Evolutionary conservation across 2,888 invertebrate species (phyloP), one percentile per base, ranked within the genome.

Genomic region (Allygus modestus): DNA sequence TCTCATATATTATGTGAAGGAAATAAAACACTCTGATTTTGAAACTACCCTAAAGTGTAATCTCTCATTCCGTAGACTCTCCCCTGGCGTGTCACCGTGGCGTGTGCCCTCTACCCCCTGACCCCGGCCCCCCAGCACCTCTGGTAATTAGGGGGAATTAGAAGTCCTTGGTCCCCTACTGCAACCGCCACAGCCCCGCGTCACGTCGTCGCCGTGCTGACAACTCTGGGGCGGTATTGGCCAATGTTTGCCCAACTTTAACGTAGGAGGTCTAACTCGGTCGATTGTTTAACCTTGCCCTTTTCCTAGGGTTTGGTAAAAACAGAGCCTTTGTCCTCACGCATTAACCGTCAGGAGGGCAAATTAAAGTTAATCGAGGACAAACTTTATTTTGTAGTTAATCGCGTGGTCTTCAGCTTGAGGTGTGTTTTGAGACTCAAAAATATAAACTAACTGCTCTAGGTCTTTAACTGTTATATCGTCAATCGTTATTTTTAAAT

Each of bases 71-170:
- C n/a, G n/a, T n/a, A n/a, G n/a, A n/a, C n/a, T n/a, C n/a, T n/a
- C n/a, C n/a, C n/a, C 20, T 58, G 46, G 12, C 58, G 58, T 58
- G 58, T 58, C 58, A 7, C 58, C 58, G 23, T 58, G 58, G 58
- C 58, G 58, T 58, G 58, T 23, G 23, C 58, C 12, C 58, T 12
- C 23, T 7, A 20, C 58, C 58, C 12, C 58, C 20, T 1, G 12
- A 1, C 58, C 58, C 15, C 12, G 20, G 23, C 58, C 26, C 12
- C 23, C 23, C 5, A 23, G 1, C 58, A 23, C 58, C 58, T 23
- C 17, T 46, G 46, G 46, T 58, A 58, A 58, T 58, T 58, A 26
- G 9, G 12, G 58, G 1, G 58, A 58, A 58, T 58, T 58, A 58
- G 7, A 4, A 58, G 58, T 20, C 58, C 58, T 58, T 58, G 58